Base-by-base conservation (phyloP, 2,113 vertebrate species). In the Reinhardtius hippoglossoides region DNA sequence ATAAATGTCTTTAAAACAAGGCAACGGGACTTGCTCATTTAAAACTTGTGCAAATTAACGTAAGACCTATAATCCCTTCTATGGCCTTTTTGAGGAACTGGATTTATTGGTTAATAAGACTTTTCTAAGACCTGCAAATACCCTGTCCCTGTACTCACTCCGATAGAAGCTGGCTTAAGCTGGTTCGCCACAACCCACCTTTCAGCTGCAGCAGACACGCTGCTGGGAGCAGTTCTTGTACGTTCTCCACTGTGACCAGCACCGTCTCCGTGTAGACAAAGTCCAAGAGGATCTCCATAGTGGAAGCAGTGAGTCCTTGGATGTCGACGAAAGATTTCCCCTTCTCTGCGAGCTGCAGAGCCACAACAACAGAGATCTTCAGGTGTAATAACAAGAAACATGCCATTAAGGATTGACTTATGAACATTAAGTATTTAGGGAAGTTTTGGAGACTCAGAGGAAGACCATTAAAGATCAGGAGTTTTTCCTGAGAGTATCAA, bases 231-330 rank as follows among this genome's bases (percentile, higher is more conserved):
- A 99, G 89, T 18, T 99, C 98, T 56, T 99, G 98, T 27, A 98
- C 98, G 0, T 99, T 99, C 88, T 99, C 98, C 81, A 99, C 98
- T 0, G 98, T 99, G 77, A 99, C 98, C 0, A 98, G 94, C 46
- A 99, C 98, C 0, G 98, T 99, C 91, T 99, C 98, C 26, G 98
- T 99, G 83, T 99, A 99, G 13, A 99, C 98, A 87, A 99, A 99
- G 91, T 99, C 98, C 84, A 99, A 76, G 61, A 99, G 93, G 89
- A 99, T 99, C 89, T 99, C 98, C 98, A 99, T 99, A n/a, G 98
- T 99, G 31, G 96, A 95, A 4, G 97, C 96, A 4, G 96, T 99
- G 80, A 99, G 92, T 7, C 98, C 98, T 88, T 99, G 98, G 83
- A 99, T 98, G 89, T 99, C 98, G 35, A 99, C 97, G 46, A 97